Evolutionary conservation across 1,140 invertebrate species (phyloP).

Genomic region (Conopomorpha cramerella): DNA sequence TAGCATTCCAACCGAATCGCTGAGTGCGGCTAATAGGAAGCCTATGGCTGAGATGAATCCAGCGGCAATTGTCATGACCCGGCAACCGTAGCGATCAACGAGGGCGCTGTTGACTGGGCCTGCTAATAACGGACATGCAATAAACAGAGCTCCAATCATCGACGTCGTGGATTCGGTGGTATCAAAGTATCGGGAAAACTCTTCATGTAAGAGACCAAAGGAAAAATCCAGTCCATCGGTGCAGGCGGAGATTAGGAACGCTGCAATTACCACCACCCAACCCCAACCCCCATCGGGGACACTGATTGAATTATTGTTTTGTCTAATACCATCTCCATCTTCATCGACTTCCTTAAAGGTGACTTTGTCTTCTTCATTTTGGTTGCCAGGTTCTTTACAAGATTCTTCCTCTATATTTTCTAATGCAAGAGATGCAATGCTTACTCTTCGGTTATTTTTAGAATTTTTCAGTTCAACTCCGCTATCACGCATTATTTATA

Average conservation of each 20-base stretch:
- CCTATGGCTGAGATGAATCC: slow-evolving; percentile 75
- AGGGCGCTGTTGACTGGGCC: slow-evolving; percentile 84
- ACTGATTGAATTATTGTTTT: no score
- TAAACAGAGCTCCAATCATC: slow-evolving; percentile 84
- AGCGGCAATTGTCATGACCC: slow-evolving; percentile 80
- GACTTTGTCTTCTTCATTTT: no score
- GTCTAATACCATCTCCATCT: no score
- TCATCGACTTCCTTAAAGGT: no score
- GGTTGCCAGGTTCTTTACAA: no score
- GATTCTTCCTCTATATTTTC: no score
- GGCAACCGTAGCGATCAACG: slow-evolving; percentile 84
- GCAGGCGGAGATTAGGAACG: slow-evolving; percentile 82
- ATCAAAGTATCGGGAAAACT: slow-evolving; percentile 80
- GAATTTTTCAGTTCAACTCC: no score
- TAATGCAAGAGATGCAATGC: no score
- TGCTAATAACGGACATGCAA: slow-evolving; percentile 82
- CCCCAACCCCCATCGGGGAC: slow-evolving; percentile 63
- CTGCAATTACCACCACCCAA: slow-evolving; percentile 85
- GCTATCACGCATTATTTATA: no score
- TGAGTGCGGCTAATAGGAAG: slow-evolving; percentile 74
- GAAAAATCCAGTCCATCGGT: slow-evolving; percentile 91
- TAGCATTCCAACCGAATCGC: slow-evolving; percentile 72
- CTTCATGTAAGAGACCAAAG: slow-evolving; percentile 84
- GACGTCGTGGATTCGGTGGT: slow-evolving; percentile 79
- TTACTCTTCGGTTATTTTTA: no score